phyloP scores from a whole-genome alignment of 1,140 invertebrate genomes.

The Eumaeus atala region DNA sequence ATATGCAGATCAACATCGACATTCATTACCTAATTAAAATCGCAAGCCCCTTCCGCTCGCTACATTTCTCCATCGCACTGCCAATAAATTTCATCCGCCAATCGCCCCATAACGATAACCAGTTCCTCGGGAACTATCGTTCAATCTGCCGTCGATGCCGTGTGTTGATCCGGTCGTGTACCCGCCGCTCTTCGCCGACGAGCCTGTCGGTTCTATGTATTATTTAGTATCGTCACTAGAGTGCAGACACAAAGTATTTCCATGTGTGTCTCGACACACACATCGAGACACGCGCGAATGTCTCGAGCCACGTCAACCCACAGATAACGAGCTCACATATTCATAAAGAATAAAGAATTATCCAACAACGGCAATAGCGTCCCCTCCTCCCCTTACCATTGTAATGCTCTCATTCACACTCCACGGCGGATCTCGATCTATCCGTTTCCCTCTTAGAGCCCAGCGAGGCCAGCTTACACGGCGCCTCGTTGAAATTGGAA shows the following conservation, averaged over 20 bases:
- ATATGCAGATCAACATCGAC: conserved; percentile 73
- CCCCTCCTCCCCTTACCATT: conserved; percentile 41
- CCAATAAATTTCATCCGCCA: conserved; percentile 74
- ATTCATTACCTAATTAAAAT: conserved; percentile 75
- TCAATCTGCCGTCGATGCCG: conserved; percentile 72
- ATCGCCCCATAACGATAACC: conserved; percentile 73
- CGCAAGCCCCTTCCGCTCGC: conserved; percentile 70
- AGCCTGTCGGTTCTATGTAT: conserved; percentile 70
- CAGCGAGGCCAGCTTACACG: conserved; percentile 48
- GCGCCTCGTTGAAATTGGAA: conserved; percentile 50
- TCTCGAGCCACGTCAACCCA: conserved; percentile 58
- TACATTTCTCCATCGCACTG: conserved; percentile 71
- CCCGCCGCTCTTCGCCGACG: conserved; percentile 65
- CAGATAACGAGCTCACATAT: conserved; percentile 73
- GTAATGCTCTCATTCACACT: conserved; percentile 72
- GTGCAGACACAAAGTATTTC: conserved; percentile 20
- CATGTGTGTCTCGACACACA: conserved; percentile 42
- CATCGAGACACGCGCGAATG: conserved; percentile 40
- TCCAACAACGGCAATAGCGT: conserved; percentile 48
- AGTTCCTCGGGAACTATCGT: conserved; percentile 73
- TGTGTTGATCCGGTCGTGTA: conserved; percentile 72
- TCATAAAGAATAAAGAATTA: conserved; percentile 74
- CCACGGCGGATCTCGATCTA: conserved; percentile 61
- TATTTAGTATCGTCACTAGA: conserved; percentile 66
- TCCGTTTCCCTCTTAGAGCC: conserved; percentile 59